phyloP scores from a whole-genome alignment of 2,113 vertebrate genomes.

The Glareola pratincola region DNA sequence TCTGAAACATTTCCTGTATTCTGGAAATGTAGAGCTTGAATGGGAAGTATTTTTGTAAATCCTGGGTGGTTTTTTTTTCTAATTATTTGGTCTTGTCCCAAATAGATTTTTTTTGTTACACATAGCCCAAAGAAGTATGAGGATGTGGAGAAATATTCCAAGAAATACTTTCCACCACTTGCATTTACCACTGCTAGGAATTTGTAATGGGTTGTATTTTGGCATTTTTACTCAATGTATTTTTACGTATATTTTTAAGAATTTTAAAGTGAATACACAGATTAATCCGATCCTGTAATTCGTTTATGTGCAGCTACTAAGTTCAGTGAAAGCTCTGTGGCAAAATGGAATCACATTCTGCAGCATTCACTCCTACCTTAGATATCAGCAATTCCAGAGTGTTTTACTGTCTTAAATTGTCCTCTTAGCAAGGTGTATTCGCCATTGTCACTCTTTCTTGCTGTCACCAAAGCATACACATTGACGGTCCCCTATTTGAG shows the following conservation, averaged over 20 bases:
- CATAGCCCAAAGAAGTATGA: background rate
- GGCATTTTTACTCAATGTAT: background rate
- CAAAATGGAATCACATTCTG: background rate
- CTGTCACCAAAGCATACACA: background rate
- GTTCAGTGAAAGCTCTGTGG: background rate
- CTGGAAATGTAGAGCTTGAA: background rate
- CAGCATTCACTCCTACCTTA: background rate
- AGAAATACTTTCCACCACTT: background rate
- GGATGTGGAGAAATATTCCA: background rate
- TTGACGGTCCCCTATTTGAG: background rate
- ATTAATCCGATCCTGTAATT: background rate
- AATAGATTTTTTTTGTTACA: background rate
- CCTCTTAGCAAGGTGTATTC: background rate
- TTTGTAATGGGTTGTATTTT: background rate
- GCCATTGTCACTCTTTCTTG: background rate
- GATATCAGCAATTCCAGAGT: background rate
- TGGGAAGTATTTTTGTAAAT: background rate
- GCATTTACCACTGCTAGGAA: background rate
- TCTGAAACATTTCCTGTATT: background rate
- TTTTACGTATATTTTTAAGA: background rate
- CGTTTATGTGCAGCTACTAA: background rate
- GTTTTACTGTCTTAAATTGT: background rate
- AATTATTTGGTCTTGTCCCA: background rate
- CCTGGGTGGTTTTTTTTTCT: background rate
- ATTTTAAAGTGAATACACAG: background rate